phyloP scores from a whole-genome alignment of 2,797 vertebrate species.

The Muraenolepis orangiensis region DNA sequence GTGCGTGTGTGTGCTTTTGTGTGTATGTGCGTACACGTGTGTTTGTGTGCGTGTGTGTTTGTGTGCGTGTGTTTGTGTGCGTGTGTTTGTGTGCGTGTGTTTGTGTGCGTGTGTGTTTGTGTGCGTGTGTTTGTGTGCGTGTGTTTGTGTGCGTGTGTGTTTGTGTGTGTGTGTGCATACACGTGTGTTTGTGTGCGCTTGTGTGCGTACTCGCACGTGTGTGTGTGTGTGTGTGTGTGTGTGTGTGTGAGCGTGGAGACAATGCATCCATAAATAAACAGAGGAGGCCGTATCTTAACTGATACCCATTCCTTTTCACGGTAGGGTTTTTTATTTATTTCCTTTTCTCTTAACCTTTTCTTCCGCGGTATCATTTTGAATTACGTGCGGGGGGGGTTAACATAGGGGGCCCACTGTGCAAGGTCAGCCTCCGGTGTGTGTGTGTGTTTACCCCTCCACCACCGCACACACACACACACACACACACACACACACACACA shows the following conservation, averaged over 20 bases:
- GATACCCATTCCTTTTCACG: constrained; percentile 66
- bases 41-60: not conserved
- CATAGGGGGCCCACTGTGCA: constrained; percentile 74
- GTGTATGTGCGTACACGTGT: no score
- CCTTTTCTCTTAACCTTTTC: constrained; percentile 76
- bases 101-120: constrained; percentile 35
- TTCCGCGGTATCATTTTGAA: constrained; percentile 78
- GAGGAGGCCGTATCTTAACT: constrained; percentile 64
- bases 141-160: not conserved
- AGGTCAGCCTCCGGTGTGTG: constrained; percentile 77
- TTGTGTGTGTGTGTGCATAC: not conserved
- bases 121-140: constrained; percentile 62
- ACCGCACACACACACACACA: not conserved
- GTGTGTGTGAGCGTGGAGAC: constrained; percentile 53
- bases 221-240: no score
- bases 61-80: constrained; percentile 22
- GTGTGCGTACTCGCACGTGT: no score
- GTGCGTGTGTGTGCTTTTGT: not conserved
- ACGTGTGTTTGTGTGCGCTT: constrained; percentile 18
- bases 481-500: no score
- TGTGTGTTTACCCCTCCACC: not conserved
- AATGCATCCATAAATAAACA: constrained; percentile 76
- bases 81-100: not conserved
- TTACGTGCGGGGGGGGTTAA: constrained; percentile 65
- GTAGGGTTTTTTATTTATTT: constrained; percentile 35